Evolutionary conservation across 2,113 vertebrate genomes (phyloP).

Genomic region (Mohoua ochrocephala): DNA sequence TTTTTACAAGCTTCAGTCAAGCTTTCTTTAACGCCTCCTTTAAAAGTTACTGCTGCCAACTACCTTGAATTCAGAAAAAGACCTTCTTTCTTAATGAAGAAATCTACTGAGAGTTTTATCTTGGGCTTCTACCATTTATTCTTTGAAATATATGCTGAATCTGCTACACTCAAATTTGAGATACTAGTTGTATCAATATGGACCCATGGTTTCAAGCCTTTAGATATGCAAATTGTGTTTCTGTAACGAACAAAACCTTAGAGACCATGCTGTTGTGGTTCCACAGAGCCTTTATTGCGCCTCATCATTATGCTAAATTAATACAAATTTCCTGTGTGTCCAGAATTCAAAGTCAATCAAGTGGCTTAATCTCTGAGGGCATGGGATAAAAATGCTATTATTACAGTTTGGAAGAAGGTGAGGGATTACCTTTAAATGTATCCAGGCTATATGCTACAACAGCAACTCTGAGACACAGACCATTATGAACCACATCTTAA

Average conservation of each 20-base stretch:
- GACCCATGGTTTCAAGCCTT: slow-evolving; percentile 65
- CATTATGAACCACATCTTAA: neutral
- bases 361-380: slow-evolving; percentile 46
- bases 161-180: slow-evolving; percentile 66
- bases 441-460: slow-evolving; percentile 5
- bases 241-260: slow-evolving; percentile 54
- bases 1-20: slow-evolving; percentile 1
- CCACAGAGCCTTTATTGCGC: slow-evolving; percentile 46
- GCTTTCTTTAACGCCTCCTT: neutral
- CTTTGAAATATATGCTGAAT: slow-evolving; percentile 66
- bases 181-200: slow-evolving; percentile 67
- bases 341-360: slow-evolving; percentile 68
- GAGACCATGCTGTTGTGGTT: slow-evolving; percentile 49
- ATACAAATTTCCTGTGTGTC: slow-evolving; percentile 68
- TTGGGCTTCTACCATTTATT: slow-evolving; percentile 64
- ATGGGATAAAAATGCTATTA: slow-evolving; percentile 59
- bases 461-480: slow-evolving; percentile 21
- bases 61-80: slow-evolving; percentile 60
- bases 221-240: slow-evolving; percentile 59
- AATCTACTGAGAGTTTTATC: slow-evolving; percentile 69
- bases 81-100: slow-evolving; percentile 53
- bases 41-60: slow-evolving; percentile 8
- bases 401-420: slow-evolving; percentile 38
- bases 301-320: slow-evolving; percentile 68
- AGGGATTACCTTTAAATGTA: slow-evolving; percentile 36